These are phyloP conservation scores for Trichonephila inaurata DNA, from an alignment of 1,140 invertebrate genomes.

Conservation along the genomic window DNA sequence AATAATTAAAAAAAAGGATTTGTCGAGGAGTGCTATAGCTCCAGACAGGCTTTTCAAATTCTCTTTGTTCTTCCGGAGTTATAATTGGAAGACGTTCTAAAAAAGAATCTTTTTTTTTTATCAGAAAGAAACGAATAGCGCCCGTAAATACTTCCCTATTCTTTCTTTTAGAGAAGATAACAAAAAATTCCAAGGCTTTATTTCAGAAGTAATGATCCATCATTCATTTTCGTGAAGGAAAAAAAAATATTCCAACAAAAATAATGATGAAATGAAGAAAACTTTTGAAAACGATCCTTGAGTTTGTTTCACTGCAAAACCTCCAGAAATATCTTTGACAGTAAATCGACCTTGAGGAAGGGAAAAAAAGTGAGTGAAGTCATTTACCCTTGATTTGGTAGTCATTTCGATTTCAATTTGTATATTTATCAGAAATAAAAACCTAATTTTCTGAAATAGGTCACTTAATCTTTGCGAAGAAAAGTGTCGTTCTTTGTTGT, in stretches of 20 bases:
- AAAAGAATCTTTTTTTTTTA: background rate
- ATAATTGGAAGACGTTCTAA: background rate
- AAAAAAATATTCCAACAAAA: background rate
- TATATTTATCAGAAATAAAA: too few relatives aligned
- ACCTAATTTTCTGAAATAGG: too few relatives aligned
- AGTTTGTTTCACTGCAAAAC: too few relatives aligned
- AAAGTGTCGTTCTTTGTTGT: too few relatives aligned
- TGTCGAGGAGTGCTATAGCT: background rate
- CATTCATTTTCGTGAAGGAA: background rate
- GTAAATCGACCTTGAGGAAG: background rate
- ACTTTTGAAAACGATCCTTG: too few relatives aligned
- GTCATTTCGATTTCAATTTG: background rate
- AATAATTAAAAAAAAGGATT: background rate
- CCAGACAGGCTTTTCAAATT: background rate
- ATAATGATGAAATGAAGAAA: background rate
- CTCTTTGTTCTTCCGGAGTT: background rate
- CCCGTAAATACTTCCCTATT: slow-evolving; percentile 22
- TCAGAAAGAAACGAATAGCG: background rate
- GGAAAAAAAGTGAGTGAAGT: background rate
- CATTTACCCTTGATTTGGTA: background rate
- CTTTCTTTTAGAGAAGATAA: background rate
- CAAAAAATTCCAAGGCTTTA: background rate
- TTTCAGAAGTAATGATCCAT: background rate
- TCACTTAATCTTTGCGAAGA: too few relatives aligned
- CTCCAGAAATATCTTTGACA: background rate